Evolutionary conservation across 2,888 invertebrate species (phyloP), one percentile per base, ranked within the genome.

Genomic region (Nysson spinosus): DNA sequence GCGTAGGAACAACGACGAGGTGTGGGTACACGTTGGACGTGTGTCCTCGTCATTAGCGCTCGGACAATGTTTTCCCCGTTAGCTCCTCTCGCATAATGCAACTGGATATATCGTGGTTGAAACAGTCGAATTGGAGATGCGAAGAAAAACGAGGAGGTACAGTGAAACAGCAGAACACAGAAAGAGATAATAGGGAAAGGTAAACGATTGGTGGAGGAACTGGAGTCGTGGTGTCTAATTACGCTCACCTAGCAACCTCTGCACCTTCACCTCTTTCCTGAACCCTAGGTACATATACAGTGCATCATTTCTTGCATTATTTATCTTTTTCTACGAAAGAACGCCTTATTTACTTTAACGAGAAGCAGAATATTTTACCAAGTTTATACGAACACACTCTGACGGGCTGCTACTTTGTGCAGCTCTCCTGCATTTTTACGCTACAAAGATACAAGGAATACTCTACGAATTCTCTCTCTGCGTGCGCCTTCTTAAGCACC

Each of bases 161-260:
- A 28, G 43, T 30, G 50, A 65, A 49, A 51, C 51, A 63, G 54
- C 17, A 28, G 22, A 26, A 6, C n/a, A n/a, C n/a, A n/a, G 32
- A 5, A 4, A 37, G 22, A 17, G 20, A 34, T 9, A 22, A 24
- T 19, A 11, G 9, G 49, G 22, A n/a, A 62, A 47, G 51, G 67
- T 46, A 62, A 60, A 63, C 67, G 75, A 75, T 65, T 57, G 70
- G 57, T 17, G 55, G 24, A 51, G 50, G 56, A 40, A 64, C 58
- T 26, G 63, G n/a, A 58, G 75, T 68, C 56, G 66, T 70, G 70
- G 70, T 75, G 73, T 69, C 78, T 78, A 79, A 78, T 78, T 77
- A 79, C 75, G 63, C 72, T 79, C 79, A 72, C 79, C 77, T 77
- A n/a, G 68, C 75, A 66, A 73, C 68, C 68, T n/a, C n/a, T n/a